A percentile compares a stretch with the other conserved stretches of the same genome.
These are phyloP conservation scores for Melanocharis versteri DNA, from an alignment of 2,113 vertebrate genomes.

Conservation along the genomic window DNA sequence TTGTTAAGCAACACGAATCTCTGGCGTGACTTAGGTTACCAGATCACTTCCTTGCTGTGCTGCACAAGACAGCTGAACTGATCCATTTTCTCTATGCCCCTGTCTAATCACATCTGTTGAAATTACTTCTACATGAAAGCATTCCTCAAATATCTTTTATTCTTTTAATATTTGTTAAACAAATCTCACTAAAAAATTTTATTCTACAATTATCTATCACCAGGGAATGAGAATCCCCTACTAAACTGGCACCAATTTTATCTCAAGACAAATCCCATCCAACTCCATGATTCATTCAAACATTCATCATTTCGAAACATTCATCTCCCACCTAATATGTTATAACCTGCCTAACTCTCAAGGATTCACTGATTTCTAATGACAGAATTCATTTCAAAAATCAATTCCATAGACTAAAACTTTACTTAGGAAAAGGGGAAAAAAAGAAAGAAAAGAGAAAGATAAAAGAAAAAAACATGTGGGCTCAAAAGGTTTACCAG, in stretches of 20 bases:
- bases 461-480: accelerated
- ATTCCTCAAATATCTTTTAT: not conserved
- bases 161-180: not conserved
- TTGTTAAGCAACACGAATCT: not conserved
- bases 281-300: not conserved
- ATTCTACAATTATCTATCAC: not conserved
- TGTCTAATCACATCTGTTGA: not conserved
- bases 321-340: not conserved
- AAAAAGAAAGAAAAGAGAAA: not conserved
- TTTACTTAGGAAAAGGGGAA: not conserved
- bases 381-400: not conserved
- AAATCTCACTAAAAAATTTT: not conserved
- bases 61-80: not conserved
- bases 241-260: not conserved
- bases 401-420: not conserved
- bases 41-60: not conserved
- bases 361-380: not conserved
- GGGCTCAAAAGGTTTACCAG: not conserved
- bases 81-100: not conserved
- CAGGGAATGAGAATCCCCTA: not conserved
- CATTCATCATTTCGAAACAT: not conserved
- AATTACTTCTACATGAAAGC: not conserved
- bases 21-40: not conserved
- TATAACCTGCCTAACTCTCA: not conserved
- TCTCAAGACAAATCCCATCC: not conserved